Evolutionary conservation across 2,113 vertebrate genomes (phyloP).

Genomic region (Psilopsiagon aymara): DNA sequence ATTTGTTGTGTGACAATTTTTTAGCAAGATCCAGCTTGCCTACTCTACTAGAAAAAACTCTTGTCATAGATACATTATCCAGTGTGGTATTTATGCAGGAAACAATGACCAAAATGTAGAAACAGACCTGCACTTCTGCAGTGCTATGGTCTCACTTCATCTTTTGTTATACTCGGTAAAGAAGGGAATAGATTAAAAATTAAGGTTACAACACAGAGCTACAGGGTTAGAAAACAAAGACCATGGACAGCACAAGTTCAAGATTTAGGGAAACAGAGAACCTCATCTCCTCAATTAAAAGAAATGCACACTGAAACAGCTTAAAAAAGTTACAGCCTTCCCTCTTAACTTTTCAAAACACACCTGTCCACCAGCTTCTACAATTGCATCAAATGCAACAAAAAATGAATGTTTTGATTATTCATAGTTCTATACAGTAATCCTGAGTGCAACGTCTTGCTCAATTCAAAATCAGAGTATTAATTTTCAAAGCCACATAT

Average conservation of each 20-base stretch:
- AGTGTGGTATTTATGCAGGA: not conserved
- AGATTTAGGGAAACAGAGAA: not conserved
- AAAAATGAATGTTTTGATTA: not conserved
- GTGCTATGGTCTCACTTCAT: not conserved
- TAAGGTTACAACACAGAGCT: not conserved
- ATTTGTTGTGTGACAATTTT: not conserved
- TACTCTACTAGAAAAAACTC: not conserved
- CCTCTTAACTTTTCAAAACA: not conserved
- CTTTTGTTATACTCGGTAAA: not conserved
- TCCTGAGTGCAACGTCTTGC: not conserved
- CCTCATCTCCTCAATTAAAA: not conserved
- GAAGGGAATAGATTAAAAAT: not conserved
- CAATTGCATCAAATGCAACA: not conserved
- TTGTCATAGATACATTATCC: not conserved
- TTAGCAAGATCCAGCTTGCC: not conserved
- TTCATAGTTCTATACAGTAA: not conserved
- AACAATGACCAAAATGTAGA: not conserved
- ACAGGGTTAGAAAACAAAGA: not conserved
- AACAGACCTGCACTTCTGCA: not conserved
- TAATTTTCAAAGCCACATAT: not conserved
- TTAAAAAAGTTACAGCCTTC: not conserved
- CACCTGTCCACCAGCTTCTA: not conserved
- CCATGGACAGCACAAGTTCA: accelerated
- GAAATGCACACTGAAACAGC: not conserved
- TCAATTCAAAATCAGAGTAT: not conserved